These are phyloP conservation scores for Drosophila neutralis DNA, from an alignment of 2,888 invertebrate species.

Conservation along the genomic window DNA sequence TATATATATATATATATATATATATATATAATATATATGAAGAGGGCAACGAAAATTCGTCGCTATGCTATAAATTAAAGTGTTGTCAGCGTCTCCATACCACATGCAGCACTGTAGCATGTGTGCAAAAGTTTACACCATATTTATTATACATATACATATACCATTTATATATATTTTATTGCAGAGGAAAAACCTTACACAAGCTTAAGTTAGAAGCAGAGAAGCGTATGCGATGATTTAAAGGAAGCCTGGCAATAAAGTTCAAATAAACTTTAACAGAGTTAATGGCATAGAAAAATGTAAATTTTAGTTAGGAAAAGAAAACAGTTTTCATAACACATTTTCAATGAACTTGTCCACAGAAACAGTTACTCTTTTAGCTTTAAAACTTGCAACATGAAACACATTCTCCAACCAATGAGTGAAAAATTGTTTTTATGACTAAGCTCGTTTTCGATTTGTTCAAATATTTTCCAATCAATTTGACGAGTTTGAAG, in stretches of 20 bases:
- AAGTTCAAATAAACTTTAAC: background rate
- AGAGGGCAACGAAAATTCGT: constrained; percentile 52
- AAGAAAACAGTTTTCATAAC: background rate
- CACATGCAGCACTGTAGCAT: constrained; percentile 47
- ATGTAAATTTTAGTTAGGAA: background rate
- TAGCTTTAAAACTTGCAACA: background rate
- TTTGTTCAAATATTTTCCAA: constrained; percentile 50
- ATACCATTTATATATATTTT: constrained; percentile 20
- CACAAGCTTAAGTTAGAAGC: background rate
- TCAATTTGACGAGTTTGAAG: constrained; percentile 49
- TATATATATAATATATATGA: constrained; percentile 12
- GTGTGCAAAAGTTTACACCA: constrained; percentile 58
- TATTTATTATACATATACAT: constrained; percentile 62
- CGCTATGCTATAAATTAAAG: constrained; percentile 73
- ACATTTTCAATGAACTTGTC: background rate
- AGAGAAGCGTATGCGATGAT: background rate
- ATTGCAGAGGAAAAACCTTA: constrained; percentile 37
- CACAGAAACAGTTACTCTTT: background rate
- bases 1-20: background rate
- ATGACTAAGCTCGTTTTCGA: constrained; percentile 16
- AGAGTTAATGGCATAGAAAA: constrained; percentile 1
- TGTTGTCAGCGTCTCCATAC: constrained; percentile 58
- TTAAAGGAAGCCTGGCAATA: background rate
- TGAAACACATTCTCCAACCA: background rate
- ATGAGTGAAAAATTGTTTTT: constrained; percentile 18